phyloP scores from a whole-genome alignment of 92 coral and sea anemone species.

The Blastomussa wellsi region DNA sequence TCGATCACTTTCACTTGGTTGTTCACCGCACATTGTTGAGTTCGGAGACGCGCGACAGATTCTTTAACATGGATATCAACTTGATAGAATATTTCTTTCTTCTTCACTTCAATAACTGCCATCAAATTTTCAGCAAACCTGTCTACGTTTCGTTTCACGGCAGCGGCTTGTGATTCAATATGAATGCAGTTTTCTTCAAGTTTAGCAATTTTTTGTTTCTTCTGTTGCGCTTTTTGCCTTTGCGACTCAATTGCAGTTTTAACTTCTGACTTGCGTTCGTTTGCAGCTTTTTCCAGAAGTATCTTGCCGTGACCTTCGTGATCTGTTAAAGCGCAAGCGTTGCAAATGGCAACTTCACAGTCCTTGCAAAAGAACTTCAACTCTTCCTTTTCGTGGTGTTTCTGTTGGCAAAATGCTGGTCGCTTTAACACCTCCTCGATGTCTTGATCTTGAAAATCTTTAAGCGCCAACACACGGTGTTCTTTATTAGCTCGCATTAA shows the following conservation, averaged over 20 bases:
- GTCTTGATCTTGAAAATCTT: constrained; percentile 3
- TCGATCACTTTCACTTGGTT: not conserved
- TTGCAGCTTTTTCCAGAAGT: constrained; percentile 7
- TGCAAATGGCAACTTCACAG: constrained; percentile 42
- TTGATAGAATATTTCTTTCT: constrained; percentile 8
- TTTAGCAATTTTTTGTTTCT: not conserved
- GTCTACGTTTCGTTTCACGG: constrained; percentile 12
- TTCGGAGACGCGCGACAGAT: not conserved
- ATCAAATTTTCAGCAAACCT: not conserved
- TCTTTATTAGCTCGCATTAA: not conserved
- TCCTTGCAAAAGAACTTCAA: constrained; percentile 30
- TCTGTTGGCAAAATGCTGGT: constrained; percentile 26
- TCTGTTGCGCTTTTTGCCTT: not conserved
- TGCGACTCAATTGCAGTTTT: not conserved
- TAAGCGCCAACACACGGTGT: not conserved
- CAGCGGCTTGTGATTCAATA: not conserved
- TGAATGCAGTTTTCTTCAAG: not conserved
- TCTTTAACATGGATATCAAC: not conserved
- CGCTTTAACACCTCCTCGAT: not conserved
- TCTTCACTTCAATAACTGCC: not conserved
- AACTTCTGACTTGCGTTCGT: constrained; percentile 2
- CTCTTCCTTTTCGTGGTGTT: constrained; percentile 41
- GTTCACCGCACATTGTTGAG: not conserved
- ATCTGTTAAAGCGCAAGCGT: constrained; percentile 3
- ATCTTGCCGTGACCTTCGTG: constrained; percentile 33